Base-by-base conservation (phyloP, 2,888 invertebrate species). In the Tiphia femorata region DNA sequence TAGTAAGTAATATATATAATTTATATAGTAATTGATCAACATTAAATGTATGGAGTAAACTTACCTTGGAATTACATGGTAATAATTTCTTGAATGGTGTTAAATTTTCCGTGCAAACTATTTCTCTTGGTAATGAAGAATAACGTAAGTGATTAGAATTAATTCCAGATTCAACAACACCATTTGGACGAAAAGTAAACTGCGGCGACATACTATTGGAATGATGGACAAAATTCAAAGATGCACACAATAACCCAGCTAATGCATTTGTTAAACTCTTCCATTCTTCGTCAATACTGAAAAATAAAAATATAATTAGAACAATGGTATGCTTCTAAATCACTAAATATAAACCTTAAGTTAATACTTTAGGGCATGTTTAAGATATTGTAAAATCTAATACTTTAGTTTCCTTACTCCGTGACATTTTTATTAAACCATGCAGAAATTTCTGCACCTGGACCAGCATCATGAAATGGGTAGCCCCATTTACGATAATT, bases 51-150 rank as follows among this genome's bases (percentile, higher is more conserved):
- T n/a, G n/a, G n/a, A n/a, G n/a, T n/a, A 49, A 8, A 27, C 47
- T 3, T 80, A 87, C 88, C 81, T 89, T 92, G n/a, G 93, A 92
- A 83, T 94, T 93, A 85, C 99, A 99, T 0, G 99, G 98, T 40
- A 99, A 84, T 3, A 99, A 85, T 81, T 98, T 99, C 77, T 97
- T 96, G 93, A 98, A 98, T 0, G 99, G 98, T 10, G 99, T 98
- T 72, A 99, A 86, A 86, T 99, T 99, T 86, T 99, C 99, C 0
- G 98, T 99, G 80, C 99, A 99, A 2, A 98, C 96, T 72, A 96
- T 94, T 87, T 99, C 99, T 64, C 95, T 88, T 0, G 98, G 97
- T 58, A 99, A 83, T n/a, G 94, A 91, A 0, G 97, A 92, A 85
- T 97, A 98, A 72, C 94, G 85, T 38, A 92, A 81, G 72, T 84